Evolutionary conservation across 2,888 invertebrate genomes (phyloP), one percentile per base, ranked within the genome.

Genomic region (Acheta domesticus): DNA sequence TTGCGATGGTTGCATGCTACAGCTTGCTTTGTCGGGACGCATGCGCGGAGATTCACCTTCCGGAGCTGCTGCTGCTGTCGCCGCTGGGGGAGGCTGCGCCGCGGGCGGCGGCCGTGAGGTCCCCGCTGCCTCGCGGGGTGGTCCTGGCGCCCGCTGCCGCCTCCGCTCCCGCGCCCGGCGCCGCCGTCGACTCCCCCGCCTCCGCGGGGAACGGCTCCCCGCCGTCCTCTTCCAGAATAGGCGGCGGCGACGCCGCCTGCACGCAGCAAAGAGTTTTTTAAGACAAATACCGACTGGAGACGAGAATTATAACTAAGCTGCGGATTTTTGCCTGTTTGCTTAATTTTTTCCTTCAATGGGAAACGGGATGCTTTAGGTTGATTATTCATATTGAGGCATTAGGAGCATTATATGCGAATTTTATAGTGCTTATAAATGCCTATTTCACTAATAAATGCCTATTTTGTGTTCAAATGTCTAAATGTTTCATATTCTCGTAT

Each of bases 101-200:
- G 23, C 78, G 74, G 36, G 83, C 83, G 2, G 82, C 84, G 74
- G 79, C 83, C 83, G 23, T 76, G 74, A 62, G 62, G n/a, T 62
- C 81, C 23, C 80, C 74, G 50, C 81, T 81, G 73, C 79, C 81
- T 8, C 81, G 50, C n/a, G 81, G 81, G 20, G 81, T 81, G 16
- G 80, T 80, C 62, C 80, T 81, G 8, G 80, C 75, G 3, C 62
- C 62, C 62, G n/a, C 62, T 19, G 62, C 16, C 62, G 62, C n/a
- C 62, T 82, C 82, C 82, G 90, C 89, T 82, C 85, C 88, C 81
- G 89, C 89, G 85, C 89, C 87, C 83, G 89, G 84, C 20, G 90
- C 89, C 23, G 91, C 79, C 11, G 78, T 78, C 73, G 79, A 79
- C 80, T 80, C 20, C 20, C 36, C 11, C 36, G 80, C 75, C 14